Base-by-base conservation (phyloP, 2,888 invertebrate genomes). In the Pteria penguin region DNA sequence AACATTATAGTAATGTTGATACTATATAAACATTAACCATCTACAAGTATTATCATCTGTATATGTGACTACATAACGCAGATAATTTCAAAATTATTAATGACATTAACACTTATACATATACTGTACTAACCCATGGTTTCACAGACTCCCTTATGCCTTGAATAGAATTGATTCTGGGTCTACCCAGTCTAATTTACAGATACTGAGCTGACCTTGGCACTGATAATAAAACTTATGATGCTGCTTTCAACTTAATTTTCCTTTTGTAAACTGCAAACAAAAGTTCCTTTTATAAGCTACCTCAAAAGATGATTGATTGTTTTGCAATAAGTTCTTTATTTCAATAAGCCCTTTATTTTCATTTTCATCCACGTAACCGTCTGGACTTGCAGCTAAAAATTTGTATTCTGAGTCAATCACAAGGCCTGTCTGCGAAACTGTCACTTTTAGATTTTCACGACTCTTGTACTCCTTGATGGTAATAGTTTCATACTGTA, bases 381-480 rank as follows among this genome's bases (percentile, higher is more conserved):
- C 78, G 72, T 78, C 78, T 32, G 78, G 75, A 60, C 75, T 75
- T 8, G 45, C 62, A 24, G 63, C 80, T 4, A 78, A 54, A 67
- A 52, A 80, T n/a, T 68, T 67, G 4, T 62, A 5, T 2, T 67
- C 4, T 36, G 24, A 11, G 33, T 62, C 22, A 3, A 78, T 68
- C 0, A 75, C 31, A 1, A 75, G 57, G 24, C 77, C 80, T 45
- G 67, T 52, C 4, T 4, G 45, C n/a, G 67, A n/a, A 2, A 80
- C 73, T 33, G 2, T 54, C 1, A 75, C 71, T 62, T 69, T 72
- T 22, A 29, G 33, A 18, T 60, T 36, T 54, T 65, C 57, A 32
- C 75, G 72, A 18, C 66, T 65, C 58, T 62, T 72, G 52, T 78
- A 78, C 60, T 78, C 78, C 4, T 67, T 22, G 31, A 72, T 68